Conservation (phyloP, 2,797 vertebrate species). For the Avahi laniger region DNA sequence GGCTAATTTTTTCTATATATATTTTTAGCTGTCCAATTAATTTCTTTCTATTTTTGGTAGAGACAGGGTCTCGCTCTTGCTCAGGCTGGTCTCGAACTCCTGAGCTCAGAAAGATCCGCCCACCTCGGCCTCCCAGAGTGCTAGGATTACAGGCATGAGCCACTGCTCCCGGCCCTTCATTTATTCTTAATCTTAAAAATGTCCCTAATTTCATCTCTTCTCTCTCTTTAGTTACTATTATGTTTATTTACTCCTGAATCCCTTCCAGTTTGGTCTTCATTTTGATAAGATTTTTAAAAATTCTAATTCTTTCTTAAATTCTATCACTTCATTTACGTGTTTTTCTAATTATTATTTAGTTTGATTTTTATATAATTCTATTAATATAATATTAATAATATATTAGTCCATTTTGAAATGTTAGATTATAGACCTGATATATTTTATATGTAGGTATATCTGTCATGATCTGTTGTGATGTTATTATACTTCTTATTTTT, state of each 20-base stretch:
- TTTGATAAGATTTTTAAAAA: neutral
- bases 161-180: too few relatives aligned
- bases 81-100: too few relatives aligned
- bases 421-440: neutral
- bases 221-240: neutral
- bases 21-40: too few relatives aligned
- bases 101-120: too few relatives aligned
- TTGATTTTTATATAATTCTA: neutral
- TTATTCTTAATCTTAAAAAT: neutral
- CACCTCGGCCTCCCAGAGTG: too few relatives aligned
- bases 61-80: too few relatives aligned
- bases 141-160: too few relatives aligned
- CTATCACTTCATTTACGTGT: neutral
- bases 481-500: neutral
- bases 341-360: neutral
- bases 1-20: too few relatives aligned
- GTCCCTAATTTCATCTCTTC: neutral
- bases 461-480: neutral
- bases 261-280: neutral
- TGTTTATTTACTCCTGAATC: neutral
- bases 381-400: neutral
- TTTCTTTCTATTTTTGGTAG: too few relatives aligned
- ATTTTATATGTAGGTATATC: neutral
- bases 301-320: neutral
- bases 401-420: neutral